A percentile compares a stretch with the other conserved stretches of the same genome.
phyloP scores from a whole-genome alignment of 2,797 vertebrate genomes.

The Myotis pilosus region DNA sequence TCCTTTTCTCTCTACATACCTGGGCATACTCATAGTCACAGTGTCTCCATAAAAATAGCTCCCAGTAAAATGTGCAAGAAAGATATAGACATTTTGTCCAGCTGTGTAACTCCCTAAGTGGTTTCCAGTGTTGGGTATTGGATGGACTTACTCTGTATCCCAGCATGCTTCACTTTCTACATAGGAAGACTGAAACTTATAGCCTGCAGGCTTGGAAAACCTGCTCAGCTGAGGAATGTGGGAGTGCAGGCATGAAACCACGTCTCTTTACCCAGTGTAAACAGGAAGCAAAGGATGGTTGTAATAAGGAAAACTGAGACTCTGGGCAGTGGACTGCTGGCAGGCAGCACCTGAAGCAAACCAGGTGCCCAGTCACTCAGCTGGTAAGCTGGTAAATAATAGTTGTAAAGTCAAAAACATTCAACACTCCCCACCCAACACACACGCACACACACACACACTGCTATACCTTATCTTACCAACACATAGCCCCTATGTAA shows the following conservation, averaged over 20 bases:
- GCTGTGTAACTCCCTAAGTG: not conserved
- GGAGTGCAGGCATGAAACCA: slow-evolving; percentile 68
- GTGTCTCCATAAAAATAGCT: not conserved
- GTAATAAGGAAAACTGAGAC: slow-evolving; percentile 63
- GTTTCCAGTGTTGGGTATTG: not conserved
- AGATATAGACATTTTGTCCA: not conserved
- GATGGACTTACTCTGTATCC: not conserved
- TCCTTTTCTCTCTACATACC: not conserved
- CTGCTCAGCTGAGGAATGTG: slow-evolving; percentile 68
- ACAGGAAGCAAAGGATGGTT: slow-evolving; percentile 62
- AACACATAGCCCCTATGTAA: slow-evolving; percentile 68
- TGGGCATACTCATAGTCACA: not conserved
- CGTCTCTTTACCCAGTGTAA: slow-evolving; percentile 70
- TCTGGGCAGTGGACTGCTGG: slow-evolving; percentile 45
- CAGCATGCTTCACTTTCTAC: not conserved
- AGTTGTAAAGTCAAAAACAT: slow-evolving; percentile 57
- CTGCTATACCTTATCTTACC: not conserved
- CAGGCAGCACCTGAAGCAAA: slow-evolving; percentile 67
- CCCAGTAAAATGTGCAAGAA: not conserved
- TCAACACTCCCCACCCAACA: not conserved
- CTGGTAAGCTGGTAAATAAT: slow-evolving; percentile 43
- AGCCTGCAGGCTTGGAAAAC: slow-evolving; percentile 69
- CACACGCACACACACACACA: not conserved
- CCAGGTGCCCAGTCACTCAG: slow-evolving; percentile 63
- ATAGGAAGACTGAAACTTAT: slow-evolving; percentile 33